Evolutionary conservation across 2,113 vertebrate species (phyloP).

Genomic region (Podarcis raffonei): DNA sequence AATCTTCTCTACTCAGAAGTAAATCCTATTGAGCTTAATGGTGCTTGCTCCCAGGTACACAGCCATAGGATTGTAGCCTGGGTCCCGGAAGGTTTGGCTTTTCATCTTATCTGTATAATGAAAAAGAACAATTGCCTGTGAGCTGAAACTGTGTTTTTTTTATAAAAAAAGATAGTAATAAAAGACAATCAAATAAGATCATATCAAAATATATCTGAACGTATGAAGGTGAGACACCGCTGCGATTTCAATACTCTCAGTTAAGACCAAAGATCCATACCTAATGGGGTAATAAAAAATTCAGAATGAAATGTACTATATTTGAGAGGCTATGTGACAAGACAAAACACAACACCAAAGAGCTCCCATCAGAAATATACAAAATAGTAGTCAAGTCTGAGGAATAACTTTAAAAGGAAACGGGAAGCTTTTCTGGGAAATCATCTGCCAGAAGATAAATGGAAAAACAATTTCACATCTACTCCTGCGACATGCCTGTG

Average conservation of each 20-base stretch:
- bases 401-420: not conserved
- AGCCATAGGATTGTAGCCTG: not conserved
- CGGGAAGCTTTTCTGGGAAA: conserved; percentile 2
- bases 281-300: not conserved
- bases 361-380: not conserved
- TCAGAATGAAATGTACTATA: not conserved
- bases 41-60: not conserved
- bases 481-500: not conserved
- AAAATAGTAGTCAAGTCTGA: not conserved
- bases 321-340: not conserved
- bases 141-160: not conserved
- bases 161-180: not conserved
- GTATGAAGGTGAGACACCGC: not conserved
- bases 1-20: not conserved
- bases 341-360: not conserved
- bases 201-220: not conserved
- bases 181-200: not conserved
- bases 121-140: not conserved
- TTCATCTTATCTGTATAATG: conserved; percentile 2
- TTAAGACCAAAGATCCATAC: not conserved
- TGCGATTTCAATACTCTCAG: conserved; percentile 5
- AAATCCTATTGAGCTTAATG: not conserved
- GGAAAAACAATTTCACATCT: not conserved
- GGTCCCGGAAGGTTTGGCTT: not conserved
- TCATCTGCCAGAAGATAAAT: not conserved